Conservation (phyloP, 2,797 vertebrate species). For the Microctenopoma stevenorrisi region DNA sequence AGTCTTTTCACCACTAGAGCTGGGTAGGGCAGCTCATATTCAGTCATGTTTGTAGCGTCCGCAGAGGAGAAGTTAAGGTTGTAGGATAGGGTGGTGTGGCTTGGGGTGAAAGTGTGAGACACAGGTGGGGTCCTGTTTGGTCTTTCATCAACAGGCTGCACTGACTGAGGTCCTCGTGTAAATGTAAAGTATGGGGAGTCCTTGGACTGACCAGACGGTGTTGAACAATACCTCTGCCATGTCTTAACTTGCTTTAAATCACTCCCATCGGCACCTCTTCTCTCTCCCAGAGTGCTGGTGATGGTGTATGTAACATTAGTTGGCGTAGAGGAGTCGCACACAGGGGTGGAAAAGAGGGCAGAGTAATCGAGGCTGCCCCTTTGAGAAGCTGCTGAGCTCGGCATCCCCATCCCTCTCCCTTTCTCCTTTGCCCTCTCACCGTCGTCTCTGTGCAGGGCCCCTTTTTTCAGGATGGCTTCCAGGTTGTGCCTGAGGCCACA, state of each 20-base stretch:
- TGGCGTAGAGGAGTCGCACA: conserved; percentile 30
- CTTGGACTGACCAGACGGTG: conserved; percentile 46
- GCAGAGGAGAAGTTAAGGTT: conserved; percentile 77
- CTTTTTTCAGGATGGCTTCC: conserved; percentile 86
- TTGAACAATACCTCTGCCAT: conserved; percentile 69
- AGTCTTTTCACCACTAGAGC: conserved; percentile 82
- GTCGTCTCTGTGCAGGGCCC: conserved; percentile 57
- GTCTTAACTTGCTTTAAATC: conserved; percentile 23
- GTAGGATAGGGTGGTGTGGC: conserved; percentile 69
- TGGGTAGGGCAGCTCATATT: conserved; percentile 69
- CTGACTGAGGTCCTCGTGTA: conserved; percentile 39
- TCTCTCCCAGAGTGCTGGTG: conserved; percentile 66
- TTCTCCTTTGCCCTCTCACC: not conserved
- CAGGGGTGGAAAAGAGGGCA: conserved; percentile 42
- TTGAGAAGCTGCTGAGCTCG: conserved; percentile 60
- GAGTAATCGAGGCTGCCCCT: conserved; percentile 22
- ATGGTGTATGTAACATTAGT: conserved; percentile 78
- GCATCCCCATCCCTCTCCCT: conserved; percentile 39
- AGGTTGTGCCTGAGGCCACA: conserved; percentile 81
- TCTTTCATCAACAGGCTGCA: conserved; percentile 26
- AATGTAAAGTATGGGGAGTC: conserved; percentile 71
- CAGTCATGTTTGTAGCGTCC: conserved; percentile 49
- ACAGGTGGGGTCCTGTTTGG: conserved; percentile 36
- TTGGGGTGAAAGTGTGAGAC: conserved; percentile 50
- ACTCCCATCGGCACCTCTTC: conserved; percentile 50